Percentiles rank a stretch among this genome's conserved stretches.
Conservation (phyloP, 2,888 invertebrate species). For the Dicycla oo region DNA sequence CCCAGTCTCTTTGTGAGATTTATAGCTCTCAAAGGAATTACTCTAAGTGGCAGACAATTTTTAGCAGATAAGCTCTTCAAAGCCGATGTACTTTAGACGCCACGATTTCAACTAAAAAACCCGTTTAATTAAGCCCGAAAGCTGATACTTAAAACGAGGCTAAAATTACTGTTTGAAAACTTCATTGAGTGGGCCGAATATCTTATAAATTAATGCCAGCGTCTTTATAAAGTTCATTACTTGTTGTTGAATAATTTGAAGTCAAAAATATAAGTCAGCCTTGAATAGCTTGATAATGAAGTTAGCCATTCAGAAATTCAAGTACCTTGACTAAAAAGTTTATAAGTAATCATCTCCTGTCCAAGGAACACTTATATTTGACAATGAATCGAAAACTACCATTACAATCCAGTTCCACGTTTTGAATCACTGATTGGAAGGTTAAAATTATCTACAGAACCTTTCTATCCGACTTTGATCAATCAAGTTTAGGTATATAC, state of each 20-base stretch:
- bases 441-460: neutral
- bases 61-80: conserved; percentile 32
- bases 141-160: conserved; percentile 30
- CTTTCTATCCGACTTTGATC: neutral
- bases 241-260: conserved; percentile 18
- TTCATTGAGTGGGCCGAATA: conserved; percentile 30
- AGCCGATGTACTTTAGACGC: conserved; percentile 23
- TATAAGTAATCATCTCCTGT: neutral
- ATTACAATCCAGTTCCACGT: neutral
- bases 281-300: neutral
- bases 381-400: too few species aligned
- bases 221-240: conserved; percentile 16
- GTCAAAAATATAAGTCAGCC: neutral
- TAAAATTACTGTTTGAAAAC: conserved; percentile 42
- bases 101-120: conserved; percentile 18
- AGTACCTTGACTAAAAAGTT: neutral
- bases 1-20: conserved; percentile 49
- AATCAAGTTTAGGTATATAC: conserved; percentile 12
- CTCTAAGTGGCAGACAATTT: conserved; percentile 52
- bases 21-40: conserved; percentile 56
- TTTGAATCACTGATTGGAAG: neutral
- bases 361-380: neutral
- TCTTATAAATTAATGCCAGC: conserved; percentile 27
- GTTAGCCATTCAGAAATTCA: neutral
- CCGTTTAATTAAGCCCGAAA: conserved; percentile 38